Conservation (phyloP, 2,888 invertebrate species). For the Homarus gammarus region DNA sequence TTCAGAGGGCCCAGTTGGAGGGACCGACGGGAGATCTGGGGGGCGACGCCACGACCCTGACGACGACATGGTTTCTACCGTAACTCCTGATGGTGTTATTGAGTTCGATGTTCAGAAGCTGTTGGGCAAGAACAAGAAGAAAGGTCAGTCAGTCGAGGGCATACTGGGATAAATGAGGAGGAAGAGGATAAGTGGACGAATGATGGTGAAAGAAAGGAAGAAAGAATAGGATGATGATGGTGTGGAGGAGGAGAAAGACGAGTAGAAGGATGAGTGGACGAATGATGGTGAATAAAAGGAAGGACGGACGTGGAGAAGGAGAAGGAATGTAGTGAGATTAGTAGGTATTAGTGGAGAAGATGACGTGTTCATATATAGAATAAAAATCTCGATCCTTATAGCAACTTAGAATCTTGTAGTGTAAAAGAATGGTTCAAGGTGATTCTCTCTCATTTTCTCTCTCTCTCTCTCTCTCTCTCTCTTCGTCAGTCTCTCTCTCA, state of each 20-base stretch:
- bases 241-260: background rate
- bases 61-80: constrained; percentile 54
- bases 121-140: constrained; percentile 55
- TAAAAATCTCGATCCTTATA: background rate
- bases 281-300: background rate
- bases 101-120: constrained; percentile 73
- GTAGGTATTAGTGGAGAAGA: background rate
- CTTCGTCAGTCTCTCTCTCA: constrained; percentile 3
- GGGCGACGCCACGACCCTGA: constrained; percentile 6
- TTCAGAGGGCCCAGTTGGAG: constrained; percentile 48
- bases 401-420: constrained; percentile 1
- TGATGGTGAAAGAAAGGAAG: background rate
- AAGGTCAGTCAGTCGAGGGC: constrained; percentile 35
- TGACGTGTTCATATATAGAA: background rate
- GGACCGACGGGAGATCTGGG: constrained; percentile 22
- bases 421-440: background rate
- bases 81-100: constrained; percentile 72
- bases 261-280: background rate
- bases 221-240: too few species aligned
- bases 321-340: background rate
- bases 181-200: background rate
- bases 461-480: constrained; percentile 26
- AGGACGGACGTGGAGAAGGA: background rate
- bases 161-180: background rate
- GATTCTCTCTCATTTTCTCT: background rate